Conservation (phyloP, 64 coral and sea anemone species). For the Stylophora pistillata region DNA sequence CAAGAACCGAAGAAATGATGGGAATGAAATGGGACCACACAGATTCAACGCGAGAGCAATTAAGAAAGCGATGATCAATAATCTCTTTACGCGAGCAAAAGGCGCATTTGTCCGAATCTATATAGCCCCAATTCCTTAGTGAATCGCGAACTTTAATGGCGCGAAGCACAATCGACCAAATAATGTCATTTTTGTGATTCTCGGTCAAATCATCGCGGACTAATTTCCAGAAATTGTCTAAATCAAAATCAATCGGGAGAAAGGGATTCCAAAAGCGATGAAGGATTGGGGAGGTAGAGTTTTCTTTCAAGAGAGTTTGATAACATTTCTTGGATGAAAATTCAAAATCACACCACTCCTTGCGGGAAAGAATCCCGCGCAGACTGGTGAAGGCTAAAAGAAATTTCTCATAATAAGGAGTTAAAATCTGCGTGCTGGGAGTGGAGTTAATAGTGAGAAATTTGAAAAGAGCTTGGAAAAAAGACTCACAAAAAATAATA, state of each 20-base stretch:
- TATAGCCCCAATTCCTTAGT: background rate
- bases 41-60: background rate
- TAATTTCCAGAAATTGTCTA: background rate
- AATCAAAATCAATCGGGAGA: background rate
- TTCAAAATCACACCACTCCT: too few species aligned
- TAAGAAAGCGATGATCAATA: constrained; percentile 3
- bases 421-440: background rate
- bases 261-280: too few species aligned
- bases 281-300: too few species aligned
- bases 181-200: background rate
- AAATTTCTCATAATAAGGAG: background rate
- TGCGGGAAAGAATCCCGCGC: too few species aligned
- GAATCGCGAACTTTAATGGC: background rate
- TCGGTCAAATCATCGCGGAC: background rate
- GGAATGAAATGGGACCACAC: background rate
- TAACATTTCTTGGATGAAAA: too few species aligned
- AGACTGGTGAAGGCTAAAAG: too few species aligned
- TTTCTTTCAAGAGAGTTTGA: background rate
- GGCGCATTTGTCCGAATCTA: background rate
- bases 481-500: too few species aligned
- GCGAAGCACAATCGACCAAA: background rate
- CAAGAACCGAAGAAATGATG: background rate
- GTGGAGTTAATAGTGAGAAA: background rate
- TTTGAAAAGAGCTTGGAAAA: too few species aligned
- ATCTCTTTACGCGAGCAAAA: background rate